Conservation (phyloP, 2,113 vertebrate species). For the Proteles cristata region DNA sequence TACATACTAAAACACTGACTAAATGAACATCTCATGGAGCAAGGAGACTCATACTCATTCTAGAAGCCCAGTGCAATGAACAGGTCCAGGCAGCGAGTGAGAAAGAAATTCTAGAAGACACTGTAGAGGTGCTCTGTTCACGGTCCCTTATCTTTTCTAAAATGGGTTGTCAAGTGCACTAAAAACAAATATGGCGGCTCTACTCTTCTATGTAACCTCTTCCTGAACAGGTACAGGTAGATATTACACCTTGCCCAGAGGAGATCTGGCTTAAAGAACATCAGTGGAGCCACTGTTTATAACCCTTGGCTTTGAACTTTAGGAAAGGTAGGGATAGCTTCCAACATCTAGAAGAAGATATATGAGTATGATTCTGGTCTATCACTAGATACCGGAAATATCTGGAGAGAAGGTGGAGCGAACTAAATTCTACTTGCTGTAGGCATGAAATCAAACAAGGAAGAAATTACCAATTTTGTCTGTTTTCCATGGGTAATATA, state of each 20-base stretch:
- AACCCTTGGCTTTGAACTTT: neutral
- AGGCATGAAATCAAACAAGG: neutral
- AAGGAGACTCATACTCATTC: neutral
- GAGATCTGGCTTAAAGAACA: neutral
- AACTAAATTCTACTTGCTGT: neutral
- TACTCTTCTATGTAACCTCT: neutral
- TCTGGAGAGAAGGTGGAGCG: neutral
- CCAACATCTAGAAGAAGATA: neutral
- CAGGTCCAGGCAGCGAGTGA: neutral
- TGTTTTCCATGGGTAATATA: accelerated
- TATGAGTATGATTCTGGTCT: neutral
- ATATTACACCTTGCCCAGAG: neutral
- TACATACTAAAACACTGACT: neutral
- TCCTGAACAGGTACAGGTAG: neutral
- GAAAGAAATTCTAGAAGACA: neutral
- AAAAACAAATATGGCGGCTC: neutral
- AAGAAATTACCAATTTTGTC: neutral
- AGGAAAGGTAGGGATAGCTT: neutral
- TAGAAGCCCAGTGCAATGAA: neutral
- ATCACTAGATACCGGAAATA: neutral
- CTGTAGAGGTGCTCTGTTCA: neutral
- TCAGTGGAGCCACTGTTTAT: neutral
- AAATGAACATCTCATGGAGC: neutral
- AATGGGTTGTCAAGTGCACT: accelerated
- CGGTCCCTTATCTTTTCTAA: no score